These are phyloP conservation scores for Cinclus mexicanus DNA, from an alignment of 2,113 vertebrate genomes.

Conservation along the genomic window DNA sequence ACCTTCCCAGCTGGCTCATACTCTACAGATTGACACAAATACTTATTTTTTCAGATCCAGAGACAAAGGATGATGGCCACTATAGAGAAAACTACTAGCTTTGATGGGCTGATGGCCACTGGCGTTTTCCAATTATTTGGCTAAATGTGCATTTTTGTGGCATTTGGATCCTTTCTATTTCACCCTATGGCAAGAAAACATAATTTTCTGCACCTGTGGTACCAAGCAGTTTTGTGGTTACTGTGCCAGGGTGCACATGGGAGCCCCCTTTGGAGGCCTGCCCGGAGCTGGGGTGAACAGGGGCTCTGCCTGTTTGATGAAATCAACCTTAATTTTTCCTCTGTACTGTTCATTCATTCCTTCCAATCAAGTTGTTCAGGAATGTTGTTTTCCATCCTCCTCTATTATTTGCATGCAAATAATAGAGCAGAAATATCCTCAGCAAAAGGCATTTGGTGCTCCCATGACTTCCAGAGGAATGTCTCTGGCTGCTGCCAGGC, in stretches of 20 bases:
- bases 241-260: neutral
- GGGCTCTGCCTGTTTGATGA: neutral
- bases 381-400: neutral
- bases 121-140: neutral
- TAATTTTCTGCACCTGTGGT: neutral
- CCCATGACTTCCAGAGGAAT: neutral
- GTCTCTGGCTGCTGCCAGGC: neutral
- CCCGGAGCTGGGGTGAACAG: neutral
- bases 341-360: neutral
- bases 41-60: neutral
- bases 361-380: neutral
- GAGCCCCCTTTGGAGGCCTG: neutral
- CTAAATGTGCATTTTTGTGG: neutral
- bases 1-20: neutral
- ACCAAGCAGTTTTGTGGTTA: rapidly evolving
- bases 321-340: neutral
- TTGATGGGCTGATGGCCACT: neutral
- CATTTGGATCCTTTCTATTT: neutral
- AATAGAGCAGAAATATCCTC: neutral
- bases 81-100: neutral
- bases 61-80: neutral
- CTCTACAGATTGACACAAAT: neutral
- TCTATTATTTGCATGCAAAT: neutral
- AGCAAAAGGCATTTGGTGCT: neutral
- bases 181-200: neutral